Evolutionary conservation across 2,113 vertebrate genomes (phyloP), one percentile per base, ranked within the genome.

Genomic region (Dasypus novemcinctus): DNA sequence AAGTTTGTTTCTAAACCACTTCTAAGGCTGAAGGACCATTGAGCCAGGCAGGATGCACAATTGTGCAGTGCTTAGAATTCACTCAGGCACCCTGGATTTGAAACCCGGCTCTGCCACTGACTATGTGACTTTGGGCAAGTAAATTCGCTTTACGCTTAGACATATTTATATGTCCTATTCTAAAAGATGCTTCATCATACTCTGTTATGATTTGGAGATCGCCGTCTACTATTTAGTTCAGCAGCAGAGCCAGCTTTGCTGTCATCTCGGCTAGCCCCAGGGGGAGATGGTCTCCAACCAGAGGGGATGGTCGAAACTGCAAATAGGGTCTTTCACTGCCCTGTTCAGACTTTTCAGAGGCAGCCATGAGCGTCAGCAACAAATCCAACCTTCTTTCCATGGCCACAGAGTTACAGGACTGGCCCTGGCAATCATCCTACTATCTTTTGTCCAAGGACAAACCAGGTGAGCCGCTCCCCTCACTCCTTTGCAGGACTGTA

Each of bases 11-110:
- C 11, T 49, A 7, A 49, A 49, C 46, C 46, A 49, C 46, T 11
- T 49, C 46, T 49, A 49, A 49, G 46, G 46, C 31, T 29, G 10
- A 41, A 15, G 11, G 15, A 14, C 0, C 2, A 29, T 31, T 7
- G 20, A 10, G 0, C 82, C 36, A 1, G 72, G 66, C 0, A 2
- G 14, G 25, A 1, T 1, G 7, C 43, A 46, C 23, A 3, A 1
- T 1, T 13, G 20, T 4, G 8, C 17, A 29, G 31, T 1, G 27
- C 25, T 57, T 4, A 20, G 23, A 41, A 64, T 6, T 33, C 71
- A 74, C 69, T 3, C 12, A 12, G 57, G 2, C 11, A 4, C 68
- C 10, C 49, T 12, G 52, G 11, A 49, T 49, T 13, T 7, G 23
- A 63, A 69, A 49, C 31, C 54, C 29, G 25, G 11, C 33, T 82